These are phyloP conservation scores for Penelope pileata DNA, from an alignment of 2,113 vertebrate species.

Conservation along the genomic window DNA sequence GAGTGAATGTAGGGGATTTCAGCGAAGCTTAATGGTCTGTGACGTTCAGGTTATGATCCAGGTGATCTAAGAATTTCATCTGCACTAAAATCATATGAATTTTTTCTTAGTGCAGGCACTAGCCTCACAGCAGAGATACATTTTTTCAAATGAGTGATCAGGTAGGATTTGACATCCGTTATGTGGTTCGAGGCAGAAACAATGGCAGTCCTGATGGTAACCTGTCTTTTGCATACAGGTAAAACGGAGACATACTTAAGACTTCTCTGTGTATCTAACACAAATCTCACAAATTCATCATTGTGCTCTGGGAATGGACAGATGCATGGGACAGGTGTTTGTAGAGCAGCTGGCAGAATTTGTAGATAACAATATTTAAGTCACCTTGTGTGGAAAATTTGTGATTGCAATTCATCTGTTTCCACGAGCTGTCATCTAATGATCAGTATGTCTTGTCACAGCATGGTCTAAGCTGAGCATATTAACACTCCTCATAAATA, in stretches of 20 bases:
- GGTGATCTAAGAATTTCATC: neutral
- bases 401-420: neutral
- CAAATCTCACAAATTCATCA: neutral
- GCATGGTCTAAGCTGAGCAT: accelerated
- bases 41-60: neutral
- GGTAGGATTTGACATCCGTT: neutral
- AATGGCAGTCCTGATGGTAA: neutral
- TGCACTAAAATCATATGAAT: accelerated
- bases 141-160: neutral
- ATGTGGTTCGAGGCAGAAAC: neutral
- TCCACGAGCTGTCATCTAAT: neutral
- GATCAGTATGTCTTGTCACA: neutral
- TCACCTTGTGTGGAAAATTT: neutral
- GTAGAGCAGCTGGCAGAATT: neutral
- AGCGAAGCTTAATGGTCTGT: neutral
- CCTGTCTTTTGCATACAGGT: neutral
- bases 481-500: neutral
- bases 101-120: neutral
- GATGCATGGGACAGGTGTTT: accelerated
- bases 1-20: neutral
- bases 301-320: neutral
- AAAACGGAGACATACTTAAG: neutral
- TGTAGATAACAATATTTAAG: neutral
- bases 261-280: neutral
- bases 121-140: neutral